A percentile compares a stretch with the other conserved stretches of the same genome.
phyloP scores from a whole-genome alignment of 2,797 vertebrate genomes.

The Neosilurus mollespiculum region DNA sequence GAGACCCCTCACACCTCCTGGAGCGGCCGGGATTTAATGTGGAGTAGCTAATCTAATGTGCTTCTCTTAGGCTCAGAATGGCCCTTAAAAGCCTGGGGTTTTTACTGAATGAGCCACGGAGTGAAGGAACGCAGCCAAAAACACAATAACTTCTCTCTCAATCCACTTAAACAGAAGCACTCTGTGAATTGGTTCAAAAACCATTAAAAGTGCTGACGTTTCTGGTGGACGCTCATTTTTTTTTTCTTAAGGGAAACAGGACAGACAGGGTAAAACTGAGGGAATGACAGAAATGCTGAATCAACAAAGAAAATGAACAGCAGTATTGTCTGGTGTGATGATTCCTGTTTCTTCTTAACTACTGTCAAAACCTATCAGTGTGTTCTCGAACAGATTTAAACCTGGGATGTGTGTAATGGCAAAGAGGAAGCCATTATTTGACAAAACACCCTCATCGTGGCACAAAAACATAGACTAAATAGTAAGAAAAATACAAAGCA shows the following conservation, averaged over 20 bases:
- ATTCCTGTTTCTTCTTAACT: not conserved
- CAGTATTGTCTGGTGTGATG: not conserved
- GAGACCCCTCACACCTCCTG: constrained; percentile 42
- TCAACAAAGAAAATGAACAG: constrained; percentile 9
- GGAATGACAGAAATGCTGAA: constrained; percentile 29
- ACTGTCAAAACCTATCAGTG: constrained; percentile 4
- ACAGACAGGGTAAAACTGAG: constrained; percentile 21
- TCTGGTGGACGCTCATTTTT: constrained; percentile 14
- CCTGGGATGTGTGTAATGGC: not conserved
- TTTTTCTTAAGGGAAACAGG: not conserved
- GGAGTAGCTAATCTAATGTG: constrained; percentile 50
- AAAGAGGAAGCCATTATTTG: constrained; percentile 9
- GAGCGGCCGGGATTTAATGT: constrained; percentile 25
- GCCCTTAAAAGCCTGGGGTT: constrained; percentile 33
- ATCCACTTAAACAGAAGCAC: constrained; percentile 51
- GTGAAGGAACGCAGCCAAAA: constrained; percentile 52
- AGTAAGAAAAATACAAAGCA: not conserved
- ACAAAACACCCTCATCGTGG: not conserved
- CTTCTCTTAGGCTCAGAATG: constrained; percentile 38
- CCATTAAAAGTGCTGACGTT: constrained; percentile 34
- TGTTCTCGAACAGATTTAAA: constrained; percentile 2
- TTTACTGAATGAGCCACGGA: constrained; percentile 51
- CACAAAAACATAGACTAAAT: not conserved
- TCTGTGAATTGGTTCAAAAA: constrained; percentile 48
- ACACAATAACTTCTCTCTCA: constrained; percentile 44